A percentile compares a stretch with the other conserved stretches of the same genome.
phyloP scores from a whole-genome alignment of 2,888 invertebrate species.

The Beris chalybata region DNA sequence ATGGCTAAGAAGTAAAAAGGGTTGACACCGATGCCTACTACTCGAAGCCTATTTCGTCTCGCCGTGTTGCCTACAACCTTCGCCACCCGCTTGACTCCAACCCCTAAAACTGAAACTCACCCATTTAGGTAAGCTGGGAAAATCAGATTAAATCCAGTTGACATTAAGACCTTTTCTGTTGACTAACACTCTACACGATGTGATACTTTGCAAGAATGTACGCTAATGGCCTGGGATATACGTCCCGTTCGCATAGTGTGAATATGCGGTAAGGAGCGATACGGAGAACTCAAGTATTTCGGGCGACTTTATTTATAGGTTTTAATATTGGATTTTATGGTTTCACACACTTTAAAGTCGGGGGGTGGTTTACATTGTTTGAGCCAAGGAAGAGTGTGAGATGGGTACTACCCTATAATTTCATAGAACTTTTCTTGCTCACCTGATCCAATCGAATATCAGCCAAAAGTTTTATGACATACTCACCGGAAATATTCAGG shows the following conservation, averaged over 20 bases:
- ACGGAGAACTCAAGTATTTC: slow-evolving; percentile 24
- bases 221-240: slow-evolving; percentile 21
- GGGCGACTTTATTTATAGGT: slow-evolving; percentile 34
- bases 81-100: background rate
- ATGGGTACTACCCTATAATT: slow-evolving; percentile 5
- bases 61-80: background rate
- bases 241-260: too few species aligned
- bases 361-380: background rate
- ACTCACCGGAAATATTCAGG: background rate
- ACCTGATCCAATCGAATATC: slow-evolving; percentile 19
- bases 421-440: background rate
- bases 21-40: slow-evolving; percentile 28
- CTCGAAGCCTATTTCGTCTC: background rate
- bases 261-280: background rate
- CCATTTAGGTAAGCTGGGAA: slow-evolving; percentile 35
- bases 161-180: slow-evolving; percentile 39
- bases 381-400: slow-evolving; percentile 15
- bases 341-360: slow-evolving; percentile 17
- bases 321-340: slow-evolving; percentile 37
- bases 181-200: slow-evolving; percentile 35
- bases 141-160: slow-evolving; percentile 39
- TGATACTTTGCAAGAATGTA: slow-evolving; percentile 24
- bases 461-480: background rate
- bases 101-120: slow-evolving; percentile 4
- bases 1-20: slow-evolving; percentile 30